Conservation (phyloP, 2,888 invertebrate species). For the Phaonia tiefii region DNA sequence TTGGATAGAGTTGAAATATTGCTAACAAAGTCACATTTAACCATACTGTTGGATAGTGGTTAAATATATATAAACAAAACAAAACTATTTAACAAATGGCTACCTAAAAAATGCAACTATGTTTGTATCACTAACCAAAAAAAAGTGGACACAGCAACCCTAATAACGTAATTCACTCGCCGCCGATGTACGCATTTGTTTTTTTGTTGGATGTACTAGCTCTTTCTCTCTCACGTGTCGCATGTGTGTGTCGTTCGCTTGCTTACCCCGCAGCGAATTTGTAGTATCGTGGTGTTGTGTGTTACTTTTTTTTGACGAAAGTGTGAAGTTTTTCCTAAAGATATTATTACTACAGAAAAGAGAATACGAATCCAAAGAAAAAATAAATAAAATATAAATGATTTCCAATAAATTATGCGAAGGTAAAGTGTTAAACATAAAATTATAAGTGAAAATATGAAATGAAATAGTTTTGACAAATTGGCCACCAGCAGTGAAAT, state of each 20-base stretch:
- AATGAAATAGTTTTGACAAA: constrained; percentile 6
- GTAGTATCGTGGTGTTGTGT: constrained; percentile 19
- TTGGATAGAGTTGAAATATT: constrained; percentile 56
- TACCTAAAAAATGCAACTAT: constrained; percentile 35
- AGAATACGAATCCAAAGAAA: background rate
- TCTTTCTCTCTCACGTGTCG: background rate
- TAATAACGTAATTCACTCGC: constrained; percentile 27
- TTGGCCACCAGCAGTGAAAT: background rate
- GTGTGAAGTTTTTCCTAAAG: too few species aligned
- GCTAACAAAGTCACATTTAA: constrained; percentile 45
- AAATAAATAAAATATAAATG: constrained; percentile 27
- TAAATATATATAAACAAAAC: constrained; percentile 34
- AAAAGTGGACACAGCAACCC: constrained; percentile 49
- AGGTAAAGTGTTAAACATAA: constrained; percentile 70
- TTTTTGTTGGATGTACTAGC: background rate
- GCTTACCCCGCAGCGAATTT: background rate
- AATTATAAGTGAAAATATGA: background rate
- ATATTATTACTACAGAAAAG: background rate
- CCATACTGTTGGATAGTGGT: constrained; percentile 64
- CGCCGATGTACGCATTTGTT: constrained; percentile 15
- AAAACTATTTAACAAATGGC: background rate
- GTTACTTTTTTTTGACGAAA: constrained; percentile 4
- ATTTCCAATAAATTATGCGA: constrained; percentile 71
- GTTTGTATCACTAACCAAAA: background rate
- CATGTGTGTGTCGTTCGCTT: background rate